These are phyloP conservation scores for Hyphantria cunea DNA, from an alignment of 1,140 invertebrate genomes.

Conservation along the genomic window DNA sequence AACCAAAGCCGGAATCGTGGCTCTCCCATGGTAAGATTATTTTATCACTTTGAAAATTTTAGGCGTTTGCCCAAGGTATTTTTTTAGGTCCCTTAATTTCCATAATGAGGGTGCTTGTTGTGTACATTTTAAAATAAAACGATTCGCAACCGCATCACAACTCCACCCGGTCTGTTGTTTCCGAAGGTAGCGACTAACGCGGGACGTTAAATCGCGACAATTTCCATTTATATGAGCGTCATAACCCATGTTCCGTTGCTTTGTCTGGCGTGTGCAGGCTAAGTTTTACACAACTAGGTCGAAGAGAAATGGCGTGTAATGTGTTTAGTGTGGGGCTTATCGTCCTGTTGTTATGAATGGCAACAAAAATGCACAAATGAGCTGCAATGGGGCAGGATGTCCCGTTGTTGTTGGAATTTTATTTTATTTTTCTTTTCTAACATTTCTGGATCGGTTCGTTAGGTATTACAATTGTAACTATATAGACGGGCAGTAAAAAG, in stretches of 20 bases:
- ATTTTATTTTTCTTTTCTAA: too few species aligned
- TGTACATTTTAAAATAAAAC: background rate
- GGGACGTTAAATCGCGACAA: constrained; percentile 67
- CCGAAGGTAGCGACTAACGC: constrained; percentile 55
- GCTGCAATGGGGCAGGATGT: too few species aligned
- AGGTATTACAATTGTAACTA: too few species aligned
- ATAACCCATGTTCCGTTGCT: constrained; percentile 60
- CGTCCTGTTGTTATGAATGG: background rate
- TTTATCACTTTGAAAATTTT: too few species aligned
- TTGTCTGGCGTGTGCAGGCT: constrained; percentile 45
- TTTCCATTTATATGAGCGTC: constrained; percentile 75
- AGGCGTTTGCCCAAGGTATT: background rate
- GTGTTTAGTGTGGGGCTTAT: constrained; percentile 11
- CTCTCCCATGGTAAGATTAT: too few species aligned
- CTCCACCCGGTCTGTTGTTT: constrained; percentile 44
- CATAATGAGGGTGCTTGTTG: background rate
- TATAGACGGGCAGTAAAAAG: too few species aligned
- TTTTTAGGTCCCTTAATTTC: background rate
- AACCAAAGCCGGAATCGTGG: too few species aligned
- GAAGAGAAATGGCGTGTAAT: constrained; percentile 23
- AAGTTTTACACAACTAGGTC: constrained; percentile 25
- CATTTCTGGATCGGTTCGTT: too few species aligned
- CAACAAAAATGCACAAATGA: background rate
- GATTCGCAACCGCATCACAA: background rate
- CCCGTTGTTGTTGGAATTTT: too few species aligned